Percentiles rank a stretch among this genome's conserved stretches.
Evolutionary conservation across 2,888 invertebrate genomes (phyloP).

Genomic region (Netelia fuscicornis): DNA sequence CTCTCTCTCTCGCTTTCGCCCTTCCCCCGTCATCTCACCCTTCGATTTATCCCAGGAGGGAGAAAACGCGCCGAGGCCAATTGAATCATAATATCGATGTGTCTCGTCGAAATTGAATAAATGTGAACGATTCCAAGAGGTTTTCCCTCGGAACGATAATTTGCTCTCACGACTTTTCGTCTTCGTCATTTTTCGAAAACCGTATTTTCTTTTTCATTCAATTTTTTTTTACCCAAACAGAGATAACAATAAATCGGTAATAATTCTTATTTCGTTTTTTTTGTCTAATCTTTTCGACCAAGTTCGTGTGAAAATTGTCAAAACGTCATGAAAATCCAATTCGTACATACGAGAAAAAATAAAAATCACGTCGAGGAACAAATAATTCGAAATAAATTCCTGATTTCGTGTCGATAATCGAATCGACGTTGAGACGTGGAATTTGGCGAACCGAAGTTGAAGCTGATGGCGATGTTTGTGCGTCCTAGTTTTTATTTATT

Average conservation of each 20-base stretch:
- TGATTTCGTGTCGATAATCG: too few relatives aligned
- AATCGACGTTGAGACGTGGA: too few relatives aligned
- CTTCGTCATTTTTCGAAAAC: not conserved
- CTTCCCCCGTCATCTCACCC: not conserved
- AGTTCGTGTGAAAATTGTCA: not conserved
- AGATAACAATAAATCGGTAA: not conserved
- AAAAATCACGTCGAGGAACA: too few relatives aligned
- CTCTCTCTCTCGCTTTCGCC: not conserved
- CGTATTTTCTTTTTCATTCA: not conserved
- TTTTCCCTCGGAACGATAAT: not conserved
- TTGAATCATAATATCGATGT: constrained; percentile 16
- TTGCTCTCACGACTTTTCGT: not conserved
- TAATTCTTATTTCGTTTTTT: not conserved
- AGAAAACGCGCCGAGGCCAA: constrained; percentile 29
- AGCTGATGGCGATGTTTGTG: too few relatives aligned
- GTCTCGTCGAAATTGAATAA: constrained; percentile 50
- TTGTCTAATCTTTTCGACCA: not conserved
- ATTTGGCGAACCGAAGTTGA: too few relatives aligned
- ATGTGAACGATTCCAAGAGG: constrained; percentile 15
- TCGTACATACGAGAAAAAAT: too few relatives aligned
- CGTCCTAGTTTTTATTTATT: too few relatives aligned
- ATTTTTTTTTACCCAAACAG: not conserved
- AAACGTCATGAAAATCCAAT: not conserved
- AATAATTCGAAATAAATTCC: too few relatives aligned
- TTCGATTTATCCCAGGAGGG: constrained; percentile 38